Conservation (phyloP, 2,797 vertebrate species). For the Manis javanica region DNA sequence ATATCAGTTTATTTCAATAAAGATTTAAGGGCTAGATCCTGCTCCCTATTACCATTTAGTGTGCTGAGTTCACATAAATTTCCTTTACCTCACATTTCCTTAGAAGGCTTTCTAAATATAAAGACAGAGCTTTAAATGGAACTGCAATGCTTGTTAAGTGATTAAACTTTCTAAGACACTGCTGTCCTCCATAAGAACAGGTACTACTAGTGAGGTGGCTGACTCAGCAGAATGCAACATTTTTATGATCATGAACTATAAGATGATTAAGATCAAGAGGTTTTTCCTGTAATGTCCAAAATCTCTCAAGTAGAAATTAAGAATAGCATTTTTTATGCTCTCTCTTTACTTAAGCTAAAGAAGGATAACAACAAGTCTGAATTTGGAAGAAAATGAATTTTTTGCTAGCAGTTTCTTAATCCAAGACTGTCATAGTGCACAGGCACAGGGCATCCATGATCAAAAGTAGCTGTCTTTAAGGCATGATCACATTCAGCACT, state of each 20-base stretch:
- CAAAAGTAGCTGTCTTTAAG: background rate
- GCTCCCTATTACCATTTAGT: background rate
- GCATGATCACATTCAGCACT: background rate
- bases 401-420: background rate
- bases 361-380: background rate
- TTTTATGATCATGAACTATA: background rate
- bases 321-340: background rate
- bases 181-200: background rate
- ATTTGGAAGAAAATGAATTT: background rate
- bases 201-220: background rate
- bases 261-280: background rate
- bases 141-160: background rate
- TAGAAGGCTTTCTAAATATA: background rate
- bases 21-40: background rate
- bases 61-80: background rate
- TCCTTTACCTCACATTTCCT: background rate
- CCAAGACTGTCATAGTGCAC: background rate
- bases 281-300: background rate
- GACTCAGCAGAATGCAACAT: background rate
- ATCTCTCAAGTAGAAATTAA: background rate
- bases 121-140: background rate
- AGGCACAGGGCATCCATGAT: background rate
- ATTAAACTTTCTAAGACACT: background rate
- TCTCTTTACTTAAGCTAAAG: background rate
- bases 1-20: background rate